Evolutionary conservation across 2,888 invertebrate species (phyloP).

Genomic region (Gortyna flavago): DNA sequence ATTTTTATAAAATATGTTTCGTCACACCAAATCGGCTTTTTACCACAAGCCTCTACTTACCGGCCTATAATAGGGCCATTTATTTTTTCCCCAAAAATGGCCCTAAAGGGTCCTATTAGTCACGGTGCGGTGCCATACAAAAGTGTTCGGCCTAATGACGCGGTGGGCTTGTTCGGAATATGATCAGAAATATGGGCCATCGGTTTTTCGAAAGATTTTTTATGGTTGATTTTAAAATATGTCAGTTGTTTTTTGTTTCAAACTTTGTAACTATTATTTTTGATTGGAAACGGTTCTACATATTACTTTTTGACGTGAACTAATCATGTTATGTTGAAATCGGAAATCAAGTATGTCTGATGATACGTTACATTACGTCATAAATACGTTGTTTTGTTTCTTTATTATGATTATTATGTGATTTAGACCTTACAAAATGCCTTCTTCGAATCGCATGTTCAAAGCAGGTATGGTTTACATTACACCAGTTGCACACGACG

Average conservation of each 20-base stretch:
- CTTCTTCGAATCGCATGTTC: not conserved
- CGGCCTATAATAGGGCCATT: constrained; percentile 75
- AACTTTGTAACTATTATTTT: constrained; percentile 54
- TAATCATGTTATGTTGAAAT: constrained; percentile 56
- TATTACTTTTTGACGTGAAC: constrained; percentile 54
- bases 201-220: constrained; percentile 51
- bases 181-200: constrained; percentile 67
- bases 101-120: constrained; percentile 86
- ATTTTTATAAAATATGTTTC: constrained; percentile 75
- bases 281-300: constrained; percentile 49
- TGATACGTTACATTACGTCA: constrained; percentile 28
- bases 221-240: constrained; percentile 56
- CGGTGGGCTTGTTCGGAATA: constrained; percentile 68
- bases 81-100: constrained; percentile 81
- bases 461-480: not conserved
- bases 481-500: not conserved
- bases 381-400: constrained; percentile 12
- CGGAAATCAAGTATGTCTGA: constrained; percentile 44
- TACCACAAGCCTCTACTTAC: constrained; percentile 76
- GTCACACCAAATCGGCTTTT: constrained; percentile 73
- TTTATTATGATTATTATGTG: constrained; percentile 1
- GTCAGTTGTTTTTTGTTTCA: constrained; percentile 52
- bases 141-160: constrained; percentile 73
- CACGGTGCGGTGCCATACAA: constrained; percentile 80
- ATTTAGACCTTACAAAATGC: constrained; percentile 1